phyloP scores from a whole-genome alignment of 2,888 invertebrate genomes.

The Amiota mariae region DNA sequence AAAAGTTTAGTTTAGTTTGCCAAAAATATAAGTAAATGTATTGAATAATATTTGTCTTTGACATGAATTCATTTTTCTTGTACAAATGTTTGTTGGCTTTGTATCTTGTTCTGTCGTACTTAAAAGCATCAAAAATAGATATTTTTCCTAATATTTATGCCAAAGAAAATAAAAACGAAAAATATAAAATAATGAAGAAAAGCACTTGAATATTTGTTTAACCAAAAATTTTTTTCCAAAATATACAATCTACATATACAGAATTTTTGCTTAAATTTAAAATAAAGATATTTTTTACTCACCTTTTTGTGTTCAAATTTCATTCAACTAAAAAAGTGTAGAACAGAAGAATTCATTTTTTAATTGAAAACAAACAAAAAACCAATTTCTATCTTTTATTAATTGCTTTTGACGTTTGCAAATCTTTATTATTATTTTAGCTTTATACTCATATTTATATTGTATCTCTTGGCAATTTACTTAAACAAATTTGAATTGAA shows the following conservation, averaged over 20 bases:
- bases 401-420: conserved; percentile 16
- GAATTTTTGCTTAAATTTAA: conserved; percentile 28
- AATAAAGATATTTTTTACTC: background rate
- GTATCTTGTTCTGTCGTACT: conserved; percentile 9
- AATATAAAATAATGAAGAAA: conserved; percentile 26
- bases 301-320: conserved; percentile 20
- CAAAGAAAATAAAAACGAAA: background rate
- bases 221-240: conserved; percentile 38
- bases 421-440: conserved; percentile 11
- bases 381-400: background rate
- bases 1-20: background rate
- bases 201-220: conserved; percentile 50
- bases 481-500: conserved; percentile 25
- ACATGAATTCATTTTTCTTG: conserved; percentile 66
- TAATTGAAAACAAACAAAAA: conserved; percentile 15
- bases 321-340: conserved; percentile 18
- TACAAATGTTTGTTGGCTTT: background rate
- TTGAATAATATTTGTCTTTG: conserved; percentile 63
- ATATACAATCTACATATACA: background rate
- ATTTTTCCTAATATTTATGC: background rate
- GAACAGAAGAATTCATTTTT: background rate
- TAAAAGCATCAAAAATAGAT: conserved; percentile 1
- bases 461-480: conserved; percentile 22
- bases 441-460: background rate
- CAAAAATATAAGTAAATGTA: conserved; percentile 60